Percentiles rank a stretch among this genome's conserved stretches.
Evolutionary conservation across 2,797 vertebrate species (phyloP).

Genomic region (Hylomyscus alleni): DNA sequence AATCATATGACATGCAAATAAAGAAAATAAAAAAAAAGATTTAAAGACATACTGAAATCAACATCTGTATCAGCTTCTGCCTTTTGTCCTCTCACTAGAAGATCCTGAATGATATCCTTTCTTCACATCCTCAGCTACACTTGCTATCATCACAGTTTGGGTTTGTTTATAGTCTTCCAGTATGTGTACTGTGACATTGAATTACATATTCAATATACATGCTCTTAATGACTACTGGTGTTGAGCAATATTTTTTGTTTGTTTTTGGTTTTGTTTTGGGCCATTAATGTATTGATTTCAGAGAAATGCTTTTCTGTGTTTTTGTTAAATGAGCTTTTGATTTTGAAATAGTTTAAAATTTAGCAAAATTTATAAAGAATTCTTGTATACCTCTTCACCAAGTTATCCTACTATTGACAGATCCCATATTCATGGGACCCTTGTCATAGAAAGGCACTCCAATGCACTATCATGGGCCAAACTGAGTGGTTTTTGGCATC

Average conservation of each 20-base stretch:
- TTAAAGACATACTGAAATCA: neutral
- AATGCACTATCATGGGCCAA: neutral
- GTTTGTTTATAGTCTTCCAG: neutral
- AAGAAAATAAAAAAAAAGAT: too few relatives aligned
- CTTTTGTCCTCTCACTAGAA: neutral
- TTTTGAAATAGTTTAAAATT: constrained; percentile 2
- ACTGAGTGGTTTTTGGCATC: neutral
- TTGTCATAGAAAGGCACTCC: neutral
- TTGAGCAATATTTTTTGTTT: neutral
- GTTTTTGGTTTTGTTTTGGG: neutral
- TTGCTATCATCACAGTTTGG: neutral
- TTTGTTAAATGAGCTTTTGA: neutral
- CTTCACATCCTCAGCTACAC: neutral
- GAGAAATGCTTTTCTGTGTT: neutral
- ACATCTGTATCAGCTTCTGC: neutral
- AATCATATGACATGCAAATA: too few relatives aligned
- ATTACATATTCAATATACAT: constrained; percentile 16
- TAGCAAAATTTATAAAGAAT: neutral
- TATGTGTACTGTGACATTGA: neutral
- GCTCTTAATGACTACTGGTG: neutral
- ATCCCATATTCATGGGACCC: too few relatives aligned
- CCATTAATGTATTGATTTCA: neutral
- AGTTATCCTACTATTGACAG: neutral
- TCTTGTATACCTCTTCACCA: neutral
- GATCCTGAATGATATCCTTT: neutral